Conservation (phyloP, 1,140 invertebrate species). For the Drosophila takahashii region DNA sequence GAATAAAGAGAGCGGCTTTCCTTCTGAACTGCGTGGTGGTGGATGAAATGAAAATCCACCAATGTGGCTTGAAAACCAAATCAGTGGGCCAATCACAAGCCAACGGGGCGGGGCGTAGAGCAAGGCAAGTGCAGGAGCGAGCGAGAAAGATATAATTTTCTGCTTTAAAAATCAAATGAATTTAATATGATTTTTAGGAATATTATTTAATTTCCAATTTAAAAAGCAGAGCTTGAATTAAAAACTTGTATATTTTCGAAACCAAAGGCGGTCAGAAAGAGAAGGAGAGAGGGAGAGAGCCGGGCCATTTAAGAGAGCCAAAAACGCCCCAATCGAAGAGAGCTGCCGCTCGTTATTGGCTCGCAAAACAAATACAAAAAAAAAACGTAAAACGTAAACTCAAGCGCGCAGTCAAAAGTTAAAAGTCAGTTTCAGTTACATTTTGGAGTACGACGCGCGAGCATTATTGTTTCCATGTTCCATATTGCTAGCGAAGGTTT, state of each 20-base stretch:
- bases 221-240: too few relatives aligned
- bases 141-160: neutral
- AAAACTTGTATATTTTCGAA: neutral
- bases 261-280: neutral
- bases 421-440: slow-evolving; percentile 7
- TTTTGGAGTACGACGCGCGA: slow-evolving; percentile 12
- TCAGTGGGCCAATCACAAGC: slow-evolving; percentile 29
- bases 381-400: neutral
- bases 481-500: neutral
- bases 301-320: neutral
- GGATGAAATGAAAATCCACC: slow-evolving; percentile 21
- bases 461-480: slow-evolving; percentile 7
- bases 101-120: slow-evolving; percentile 7
- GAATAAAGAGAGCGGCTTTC: neutral
- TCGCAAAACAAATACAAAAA: neutral
- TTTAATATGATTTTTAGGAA: neutral
- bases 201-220: neutral
- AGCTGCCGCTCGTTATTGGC: slow-evolving; percentile 3
- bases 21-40: neutral
- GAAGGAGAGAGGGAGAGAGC: neutral
- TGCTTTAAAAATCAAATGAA: too few relatives aligned
- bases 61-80: slow-evolving; percentile 4
- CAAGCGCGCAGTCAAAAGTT: slow-evolving; percentile 10
- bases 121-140: slow-evolving; percentile 11
- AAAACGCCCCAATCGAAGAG: neutral